Evolutionary conservation across 2,888 invertebrate genomes (phyloP).

Genomic region (Hofmannophila pseudospretella): DNA sequence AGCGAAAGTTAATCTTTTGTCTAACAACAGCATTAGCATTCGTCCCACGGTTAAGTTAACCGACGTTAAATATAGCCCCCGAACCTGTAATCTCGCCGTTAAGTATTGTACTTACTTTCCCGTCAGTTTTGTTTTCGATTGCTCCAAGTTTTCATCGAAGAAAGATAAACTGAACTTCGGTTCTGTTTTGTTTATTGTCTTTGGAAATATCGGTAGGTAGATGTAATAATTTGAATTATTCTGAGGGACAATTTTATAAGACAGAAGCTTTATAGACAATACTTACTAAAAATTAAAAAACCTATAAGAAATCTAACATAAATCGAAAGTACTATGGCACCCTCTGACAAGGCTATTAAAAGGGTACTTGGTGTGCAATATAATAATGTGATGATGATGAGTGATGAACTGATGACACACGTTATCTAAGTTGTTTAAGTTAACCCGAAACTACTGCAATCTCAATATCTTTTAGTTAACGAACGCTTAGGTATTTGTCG

Average conservation of each 20-base stretch:
- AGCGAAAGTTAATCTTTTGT: constrained; percentile 24
- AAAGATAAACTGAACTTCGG: too few species aligned
- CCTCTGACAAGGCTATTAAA: too few species aligned
- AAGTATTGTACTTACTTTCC: constrained; percentile 17
- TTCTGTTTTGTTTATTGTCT: too few species aligned
- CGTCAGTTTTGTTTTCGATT: constrained; percentile 13
- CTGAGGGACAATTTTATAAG: neutral
- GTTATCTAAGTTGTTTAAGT: neutral
- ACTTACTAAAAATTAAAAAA: neutral
- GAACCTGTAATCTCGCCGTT: constrained; percentile 12
- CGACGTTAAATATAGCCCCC: constrained; percentile 19
- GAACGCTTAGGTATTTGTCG: too few species aligned
- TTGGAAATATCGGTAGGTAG: too few species aligned
- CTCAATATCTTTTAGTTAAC: neutral
- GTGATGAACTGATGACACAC: too few species aligned
- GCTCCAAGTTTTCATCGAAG: neutral
- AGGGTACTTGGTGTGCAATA: neutral
- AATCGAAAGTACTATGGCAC: too few species aligned
- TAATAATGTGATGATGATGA: too few species aligned
- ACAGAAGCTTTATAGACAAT: neutral
- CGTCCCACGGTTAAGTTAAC: constrained; percentile 11
- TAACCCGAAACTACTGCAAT: neutral
- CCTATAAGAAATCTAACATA: neutral
- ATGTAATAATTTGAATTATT: neutral
- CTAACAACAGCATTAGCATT: constrained; percentile 19